Conservation (phyloP, 2,113 vertebrate species). For the Psammodynastes pulverulentus region DNA sequence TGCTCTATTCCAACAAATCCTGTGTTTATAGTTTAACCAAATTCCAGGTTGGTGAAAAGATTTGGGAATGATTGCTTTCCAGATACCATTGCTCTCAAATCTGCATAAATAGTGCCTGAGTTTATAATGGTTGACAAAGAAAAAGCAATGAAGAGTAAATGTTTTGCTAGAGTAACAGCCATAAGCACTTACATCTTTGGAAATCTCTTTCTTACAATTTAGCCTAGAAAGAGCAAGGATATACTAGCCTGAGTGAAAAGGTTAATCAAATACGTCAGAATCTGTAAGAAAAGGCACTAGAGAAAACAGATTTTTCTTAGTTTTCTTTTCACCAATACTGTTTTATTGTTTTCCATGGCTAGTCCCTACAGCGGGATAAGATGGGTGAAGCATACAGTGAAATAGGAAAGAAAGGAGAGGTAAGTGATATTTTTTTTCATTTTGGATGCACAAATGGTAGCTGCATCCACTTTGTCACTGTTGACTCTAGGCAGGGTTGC, state of each 20-base stretch:
- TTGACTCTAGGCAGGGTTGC: not conserved
- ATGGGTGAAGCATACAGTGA: slow-evolving; percentile 77
- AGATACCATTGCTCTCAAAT: not conserved
- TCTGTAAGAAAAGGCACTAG: too few relatives aligned
- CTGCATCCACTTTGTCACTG: not conserved
- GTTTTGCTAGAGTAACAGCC: not conserved
- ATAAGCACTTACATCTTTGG: too few relatives aligned
- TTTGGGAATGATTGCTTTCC: not conserved
- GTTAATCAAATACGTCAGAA: not conserved
- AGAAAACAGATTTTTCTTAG: not conserved
- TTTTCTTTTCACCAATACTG: not conserved
- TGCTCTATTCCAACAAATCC: not conserved
- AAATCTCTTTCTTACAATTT: not conserved
- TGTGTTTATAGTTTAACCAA: not conserved
- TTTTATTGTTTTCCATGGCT: slow-evolving; percentile 3
- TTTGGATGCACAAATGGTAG: not conserved
- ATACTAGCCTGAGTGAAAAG: not conserved
- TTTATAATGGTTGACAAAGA: too few relatives aligned
- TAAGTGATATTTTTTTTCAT: slow-evolving; percentile 41
- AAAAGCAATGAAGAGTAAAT: not conserved
- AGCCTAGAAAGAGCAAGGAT: not conserved
- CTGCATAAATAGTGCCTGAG: not conserved
- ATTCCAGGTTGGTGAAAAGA: not conserved
- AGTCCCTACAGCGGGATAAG: slow-evolving; percentile 75
- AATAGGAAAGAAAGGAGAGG: slow-evolving; percentile 73